phyloP scores from a whole-genome alignment of 2,797 vertebrate species.

The Acipenser oxyrinchus region DNA sequence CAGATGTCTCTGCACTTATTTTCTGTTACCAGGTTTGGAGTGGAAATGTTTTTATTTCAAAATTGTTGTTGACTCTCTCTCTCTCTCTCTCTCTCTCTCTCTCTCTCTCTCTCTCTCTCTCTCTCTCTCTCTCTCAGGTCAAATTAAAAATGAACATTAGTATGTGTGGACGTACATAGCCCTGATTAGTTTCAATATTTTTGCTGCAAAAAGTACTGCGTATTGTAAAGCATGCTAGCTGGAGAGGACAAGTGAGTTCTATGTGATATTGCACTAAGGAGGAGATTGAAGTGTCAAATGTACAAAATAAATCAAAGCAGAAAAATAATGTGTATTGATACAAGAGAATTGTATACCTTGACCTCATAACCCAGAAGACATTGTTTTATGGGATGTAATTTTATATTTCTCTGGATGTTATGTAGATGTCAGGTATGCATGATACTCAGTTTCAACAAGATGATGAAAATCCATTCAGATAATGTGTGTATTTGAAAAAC shows the following conservation, averaged over 20 bases:
- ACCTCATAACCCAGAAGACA: conserved; percentile 2
- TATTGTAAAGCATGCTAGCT: too few relatives aligned
- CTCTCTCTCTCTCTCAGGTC: not conserved
- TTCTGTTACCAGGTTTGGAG: too few relatives aligned
- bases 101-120: not conserved
- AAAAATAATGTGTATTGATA: not conserved
- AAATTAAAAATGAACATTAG: not conserved
- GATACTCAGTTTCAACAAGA: conserved; percentile 2
- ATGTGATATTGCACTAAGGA: not conserved
- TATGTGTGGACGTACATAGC: too few relatives aligned
- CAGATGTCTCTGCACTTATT: too few relatives aligned
- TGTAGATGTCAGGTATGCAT: not conserved
- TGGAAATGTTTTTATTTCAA: too few relatives aligned
- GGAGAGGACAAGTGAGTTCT: too few relatives aligned
- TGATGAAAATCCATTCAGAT: not conserved
- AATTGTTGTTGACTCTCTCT: too few relatives aligned
- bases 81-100: not conserved
- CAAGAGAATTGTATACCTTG: conserved; percentile 5
- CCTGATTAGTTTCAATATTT: too few relatives aligned
- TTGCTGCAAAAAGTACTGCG: too few relatives aligned
- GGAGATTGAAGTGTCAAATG: conserved; percentile 1
- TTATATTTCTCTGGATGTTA: conserved; percentile 2
- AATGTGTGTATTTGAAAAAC: conserved; percentile 9
- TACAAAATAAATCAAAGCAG: conserved; percentile 1
- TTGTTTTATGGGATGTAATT: conserved; percentile 14